Evolutionary conservation across 2,888 invertebrate genomes (phyloP).

Genomic region (Mythimna pallens): DNA sequence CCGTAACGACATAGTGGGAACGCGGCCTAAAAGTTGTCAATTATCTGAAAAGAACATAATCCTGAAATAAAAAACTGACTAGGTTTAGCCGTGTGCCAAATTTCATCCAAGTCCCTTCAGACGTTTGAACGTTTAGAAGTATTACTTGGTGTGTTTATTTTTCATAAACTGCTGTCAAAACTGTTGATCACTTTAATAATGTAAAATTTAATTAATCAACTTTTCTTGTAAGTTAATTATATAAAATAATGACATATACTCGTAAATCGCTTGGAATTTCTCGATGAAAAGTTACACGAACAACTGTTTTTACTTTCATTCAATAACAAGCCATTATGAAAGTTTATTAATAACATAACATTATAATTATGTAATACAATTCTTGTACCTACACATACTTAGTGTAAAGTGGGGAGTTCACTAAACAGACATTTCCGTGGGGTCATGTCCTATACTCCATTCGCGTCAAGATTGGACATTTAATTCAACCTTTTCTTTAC

Average conservation of each 20-base stretch:
- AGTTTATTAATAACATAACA: not conserved
- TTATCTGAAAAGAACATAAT: too few relatives aligned
- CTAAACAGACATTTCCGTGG: not conserved
- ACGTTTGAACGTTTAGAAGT: too few relatives aligned
- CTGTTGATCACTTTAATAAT: not conserved
- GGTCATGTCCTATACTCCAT: too few relatives aligned
- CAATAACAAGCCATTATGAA: conserved; percentile 12
- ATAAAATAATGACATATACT: not conserved
- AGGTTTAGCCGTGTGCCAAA: too few relatives aligned
- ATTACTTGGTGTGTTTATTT: too few relatives aligned
- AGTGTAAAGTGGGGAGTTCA: not conserved
- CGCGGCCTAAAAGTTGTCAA: too few relatives aligned
- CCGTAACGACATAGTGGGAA: too few relatives aligned
- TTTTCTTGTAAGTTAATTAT: not conserved
- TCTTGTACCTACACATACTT: not conserved
- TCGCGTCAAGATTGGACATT: too few relatives aligned
- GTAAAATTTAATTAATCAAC: too few relatives aligned
- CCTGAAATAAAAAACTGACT: too few relatives aligned
- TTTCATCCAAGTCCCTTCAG: too few relatives aligned
- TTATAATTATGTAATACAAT: conserved; percentile 2
- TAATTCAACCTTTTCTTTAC: too few relatives aligned
- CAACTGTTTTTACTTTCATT: conserved; percentile 23
- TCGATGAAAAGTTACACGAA: conserved; percentile 10
- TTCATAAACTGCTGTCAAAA: not conserved
- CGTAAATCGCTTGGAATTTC: conserved; percentile 3